Conservation (phyloP, 2,797 vertebrate species). For the Acanthurus lineatus region DNA sequence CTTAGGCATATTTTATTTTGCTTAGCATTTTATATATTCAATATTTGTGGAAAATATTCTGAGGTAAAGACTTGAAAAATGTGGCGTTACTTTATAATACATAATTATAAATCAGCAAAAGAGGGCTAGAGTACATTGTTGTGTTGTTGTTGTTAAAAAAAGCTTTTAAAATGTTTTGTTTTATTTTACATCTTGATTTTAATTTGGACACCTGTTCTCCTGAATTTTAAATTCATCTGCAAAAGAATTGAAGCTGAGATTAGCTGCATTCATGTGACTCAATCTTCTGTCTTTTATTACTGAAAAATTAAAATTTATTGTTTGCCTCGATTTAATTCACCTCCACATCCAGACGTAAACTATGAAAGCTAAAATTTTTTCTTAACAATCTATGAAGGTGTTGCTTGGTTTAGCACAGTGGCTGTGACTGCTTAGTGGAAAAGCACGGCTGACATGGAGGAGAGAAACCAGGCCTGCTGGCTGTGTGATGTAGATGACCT, state of each 20-base stretch:
- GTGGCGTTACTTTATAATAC: background rate
- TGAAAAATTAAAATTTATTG: background rate
- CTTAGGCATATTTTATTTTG: background rate
- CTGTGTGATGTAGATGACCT: slow-evolving; percentile 69
- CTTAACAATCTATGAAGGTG: slow-evolving; percentile 1
- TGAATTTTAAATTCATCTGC: background rate
- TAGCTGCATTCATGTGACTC: slow-evolving; percentile 8
- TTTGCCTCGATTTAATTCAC: slow-evolving; percentile 3
- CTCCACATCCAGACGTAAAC: background rate
- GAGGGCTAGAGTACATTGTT: background rate
- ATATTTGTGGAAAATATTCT: background rate
- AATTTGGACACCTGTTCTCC: background rate
- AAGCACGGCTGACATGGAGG: slow-evolving; percentile 53
- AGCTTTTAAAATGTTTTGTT: background rate
- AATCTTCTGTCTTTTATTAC: background rate
- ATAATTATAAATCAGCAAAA: background rate
- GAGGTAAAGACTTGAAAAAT: background rate
- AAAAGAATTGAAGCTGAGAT: background rate
- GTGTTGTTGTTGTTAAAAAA: background rate
- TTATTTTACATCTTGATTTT: background rate
- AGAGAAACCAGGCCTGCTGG: slow-evolving; percentile 51
- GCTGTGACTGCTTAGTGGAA: slow-evolving; percentile 40
- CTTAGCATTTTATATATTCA: background rate
- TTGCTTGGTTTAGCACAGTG: slow-evolving; percentile 45
- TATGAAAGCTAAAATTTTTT: slow-evolving; percentile 1